Evolutionary conservation across 2,113 vertebrate genomes (phyloP).

Genomic region (Phaetusa simplex): DNA sequence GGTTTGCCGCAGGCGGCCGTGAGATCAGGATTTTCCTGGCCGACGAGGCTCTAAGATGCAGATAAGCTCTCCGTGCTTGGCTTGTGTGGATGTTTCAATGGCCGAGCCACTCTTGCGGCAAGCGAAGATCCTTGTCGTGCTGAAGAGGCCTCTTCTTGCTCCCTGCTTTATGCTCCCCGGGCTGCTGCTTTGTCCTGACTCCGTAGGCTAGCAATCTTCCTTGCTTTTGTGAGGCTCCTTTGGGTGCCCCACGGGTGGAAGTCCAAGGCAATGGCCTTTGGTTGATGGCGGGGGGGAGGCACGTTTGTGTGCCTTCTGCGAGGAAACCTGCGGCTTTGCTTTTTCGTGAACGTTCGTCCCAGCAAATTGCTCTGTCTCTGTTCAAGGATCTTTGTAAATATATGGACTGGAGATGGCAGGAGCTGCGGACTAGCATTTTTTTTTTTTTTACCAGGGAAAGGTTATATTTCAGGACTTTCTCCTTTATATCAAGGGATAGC

Average conservation of each 20-base stretch:
- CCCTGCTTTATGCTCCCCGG: neutral
- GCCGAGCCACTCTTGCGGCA: rapidly evolving
- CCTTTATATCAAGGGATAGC: neutral
- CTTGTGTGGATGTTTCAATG: neutral
- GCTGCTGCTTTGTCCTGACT: neutral
- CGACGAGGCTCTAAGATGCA: neutral
- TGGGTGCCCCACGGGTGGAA: neutral
- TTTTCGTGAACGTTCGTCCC: neutral
- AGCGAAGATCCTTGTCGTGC: neutral
- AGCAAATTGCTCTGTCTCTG: constrained; percentile 28
- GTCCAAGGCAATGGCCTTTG: neutral
- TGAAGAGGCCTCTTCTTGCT: neutral
- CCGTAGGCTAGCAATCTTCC: neutral
- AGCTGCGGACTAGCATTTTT: neutral
- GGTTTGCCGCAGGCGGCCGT: neutral
- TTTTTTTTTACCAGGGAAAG: neutral
- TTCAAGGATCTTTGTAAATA: constrained; percentile 45
- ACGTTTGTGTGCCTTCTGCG: neutral
- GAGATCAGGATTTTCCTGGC: neutral
- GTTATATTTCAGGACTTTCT: neutral
- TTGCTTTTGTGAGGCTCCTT: neutral
- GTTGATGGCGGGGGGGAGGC: neutral
- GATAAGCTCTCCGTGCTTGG: neutral
- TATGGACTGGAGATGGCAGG: neutral
- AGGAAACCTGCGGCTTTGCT: neutral